Evolutionary conservation across 2,113 vertebrate genomes (phyloP).

Genomic region (Lepidothrix coronata): DNA sequence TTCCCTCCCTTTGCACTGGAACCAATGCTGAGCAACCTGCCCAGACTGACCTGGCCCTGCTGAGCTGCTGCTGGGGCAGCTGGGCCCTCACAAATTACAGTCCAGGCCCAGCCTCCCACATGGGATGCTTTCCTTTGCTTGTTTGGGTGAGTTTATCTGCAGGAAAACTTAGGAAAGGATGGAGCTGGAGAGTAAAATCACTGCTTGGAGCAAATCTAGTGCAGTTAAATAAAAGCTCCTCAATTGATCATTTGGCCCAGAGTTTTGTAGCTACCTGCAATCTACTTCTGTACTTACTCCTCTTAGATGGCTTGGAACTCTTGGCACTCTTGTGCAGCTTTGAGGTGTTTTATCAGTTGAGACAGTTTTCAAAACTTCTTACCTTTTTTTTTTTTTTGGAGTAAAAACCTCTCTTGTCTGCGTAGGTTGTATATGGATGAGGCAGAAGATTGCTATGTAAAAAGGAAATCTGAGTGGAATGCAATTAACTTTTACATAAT

Average conservation of each 20-base stretch:
- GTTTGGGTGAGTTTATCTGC: neutral
- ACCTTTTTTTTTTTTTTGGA: neutral
- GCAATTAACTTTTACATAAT: neutral
- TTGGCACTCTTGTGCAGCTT: neutral
- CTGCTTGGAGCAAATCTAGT: neutral
- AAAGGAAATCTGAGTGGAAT: slow-evolving; percentile 14
- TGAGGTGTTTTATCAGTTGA: neutral
- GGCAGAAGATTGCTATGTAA: neutral
- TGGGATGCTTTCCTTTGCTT: neutral
- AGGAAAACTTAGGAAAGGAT: neutral
- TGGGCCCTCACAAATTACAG: neutral
- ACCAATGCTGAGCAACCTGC: neutral
- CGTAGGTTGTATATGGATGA: neutral
- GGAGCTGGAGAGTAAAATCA: neutral
- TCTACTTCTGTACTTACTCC: neutral
- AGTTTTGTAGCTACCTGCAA: neutral
- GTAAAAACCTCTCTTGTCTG: neutral
- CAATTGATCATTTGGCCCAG: neutral
- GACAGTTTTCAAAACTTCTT: neutral
- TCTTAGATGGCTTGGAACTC: neutral
- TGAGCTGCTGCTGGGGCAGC: neutral
- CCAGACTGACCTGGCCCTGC: neutral
- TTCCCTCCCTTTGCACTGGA: neutral
- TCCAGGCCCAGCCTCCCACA: neutral
- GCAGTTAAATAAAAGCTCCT: neutral